These are phyloP conservation scores for Erpornis zantholeuca DNA, from an alignment of 2,113 vertebrate genomes.

Conservation along the genomic window DNA sequence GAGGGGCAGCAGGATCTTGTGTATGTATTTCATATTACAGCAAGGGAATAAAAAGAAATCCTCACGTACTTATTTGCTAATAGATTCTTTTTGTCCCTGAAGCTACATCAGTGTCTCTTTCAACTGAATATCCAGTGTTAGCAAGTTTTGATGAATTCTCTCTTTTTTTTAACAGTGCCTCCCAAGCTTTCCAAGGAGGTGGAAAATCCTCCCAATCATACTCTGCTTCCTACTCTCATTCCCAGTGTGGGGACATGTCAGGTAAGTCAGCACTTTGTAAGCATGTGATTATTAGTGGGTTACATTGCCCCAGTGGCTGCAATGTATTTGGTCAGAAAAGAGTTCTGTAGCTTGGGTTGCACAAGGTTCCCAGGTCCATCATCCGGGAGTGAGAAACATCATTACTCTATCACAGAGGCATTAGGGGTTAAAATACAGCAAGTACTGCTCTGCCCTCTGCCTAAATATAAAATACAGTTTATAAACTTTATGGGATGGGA, in stretches of 20 bases:
- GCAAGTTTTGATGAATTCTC: neutral
- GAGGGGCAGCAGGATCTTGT: slow-evolving; percentile 22
- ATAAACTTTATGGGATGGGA: neutral
- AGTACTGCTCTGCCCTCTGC: neutral
- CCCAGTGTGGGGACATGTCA: neutral
- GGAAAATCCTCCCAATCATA: slow-evolving; percentile 39
- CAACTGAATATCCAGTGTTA: neutral
- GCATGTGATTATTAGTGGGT: neutral
- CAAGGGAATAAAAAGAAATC: neutral
- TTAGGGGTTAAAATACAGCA: neutral
- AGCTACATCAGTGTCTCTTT: neutral
- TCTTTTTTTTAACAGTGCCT: neutral
- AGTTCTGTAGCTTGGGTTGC: neutral
- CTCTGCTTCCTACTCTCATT: slow-evolving; percentile 25
- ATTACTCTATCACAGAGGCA: neutral
- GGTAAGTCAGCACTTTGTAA: neutral
- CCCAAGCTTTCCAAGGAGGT: slow-evolving; percentile 25
- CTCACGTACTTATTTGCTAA: neutral
- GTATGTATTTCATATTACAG: neutral
- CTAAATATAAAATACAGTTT: neutral
- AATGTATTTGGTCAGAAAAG: neutral
- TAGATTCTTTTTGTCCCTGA: neutral
- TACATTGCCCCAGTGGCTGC: neutral
- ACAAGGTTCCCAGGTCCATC: neutral
- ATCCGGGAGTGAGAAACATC: neutral